Evolutionary conservation across 2,797 vertebrate species (phyloP), one percentile per base, ranked within the genome.

Genomic region (Myotis planiceps): DNA sequence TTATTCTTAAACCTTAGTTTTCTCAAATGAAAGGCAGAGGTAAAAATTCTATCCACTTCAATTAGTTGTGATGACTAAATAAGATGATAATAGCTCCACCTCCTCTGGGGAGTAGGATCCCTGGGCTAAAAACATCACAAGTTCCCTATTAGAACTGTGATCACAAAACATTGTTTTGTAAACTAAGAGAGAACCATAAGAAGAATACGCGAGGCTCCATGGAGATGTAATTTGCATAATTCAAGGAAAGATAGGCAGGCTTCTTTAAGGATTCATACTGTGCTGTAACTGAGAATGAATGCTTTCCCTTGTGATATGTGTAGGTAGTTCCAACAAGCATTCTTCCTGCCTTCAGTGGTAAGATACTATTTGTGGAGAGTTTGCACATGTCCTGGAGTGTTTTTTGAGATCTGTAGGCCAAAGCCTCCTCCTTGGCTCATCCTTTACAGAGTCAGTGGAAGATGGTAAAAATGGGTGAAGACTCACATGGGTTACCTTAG

Each of bases 151-250:
- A 83, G 53, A 90, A 66, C 12, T 39, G 27, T 29, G 19, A 83
- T 85, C 63, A 75, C 6, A 83, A 86, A 92, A 42, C 6, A 6
- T 82, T 51, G 47, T 82, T 83, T 47, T 76, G 32, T 60, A 4
- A 95, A 92, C 79, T 66, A 88, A 60, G 53, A 51, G 23, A 63
- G 87, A 83, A 45, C 51, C 42, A 90, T 69, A 37, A 71, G n/a
- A 75, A 34, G 29, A 63, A 58, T 66, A 37, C 49, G 7, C 8
- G 71, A 25, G 60, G 47, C 53, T 72, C 71, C 29, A 91, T 21
- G 47, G 45, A 92, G 53, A 86, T 72, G 39, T 80, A 66, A 75
- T 92, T 90, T 97, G n/a, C 80, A 80, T 96, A 76, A 96, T 93
- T 93, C 80, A 90, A 65, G 53, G 39, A n/a, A 72, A 91, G 27